These are phyloP conservation scores for Hafferia zeledoni DNA, from an alignment of 2,797 vertebrate species.

Conservation along the genomic window DNA sequence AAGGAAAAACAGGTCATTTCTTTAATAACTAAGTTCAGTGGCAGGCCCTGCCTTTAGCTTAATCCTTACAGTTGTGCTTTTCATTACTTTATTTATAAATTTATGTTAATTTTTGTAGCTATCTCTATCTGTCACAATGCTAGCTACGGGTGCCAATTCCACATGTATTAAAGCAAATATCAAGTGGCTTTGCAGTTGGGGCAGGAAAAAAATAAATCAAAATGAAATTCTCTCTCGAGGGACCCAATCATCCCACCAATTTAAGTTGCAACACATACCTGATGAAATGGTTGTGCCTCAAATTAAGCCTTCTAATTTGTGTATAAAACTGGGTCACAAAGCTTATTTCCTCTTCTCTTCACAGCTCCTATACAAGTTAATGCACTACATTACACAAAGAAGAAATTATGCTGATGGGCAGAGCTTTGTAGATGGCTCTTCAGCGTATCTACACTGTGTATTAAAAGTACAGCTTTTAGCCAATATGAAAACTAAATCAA, in stretches of 20 bases:
- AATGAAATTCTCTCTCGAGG: neutral
- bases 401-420: neutral
- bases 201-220: neutral
- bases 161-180: neutral
- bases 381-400: neutral
- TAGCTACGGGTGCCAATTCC: slow-evolving; percentile 28
- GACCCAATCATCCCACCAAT: slow-evolving; percentile 16
- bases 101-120: neutral
- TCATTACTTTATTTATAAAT: neutral
- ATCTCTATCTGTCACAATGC: neutral
- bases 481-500: neutral
- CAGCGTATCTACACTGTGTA: neutral
- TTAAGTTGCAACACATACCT: slow-evolving; percentile 10
- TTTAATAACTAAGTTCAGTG: neutral
- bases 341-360: neutral
- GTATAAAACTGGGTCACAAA: slow-evolving; percentile 29
- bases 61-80: neutral
- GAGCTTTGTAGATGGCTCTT: neutral
- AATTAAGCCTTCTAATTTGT: slow-evolving; percentile 47
- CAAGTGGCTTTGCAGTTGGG: slow-evolving; percentile 1
- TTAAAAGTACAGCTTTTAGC: neutral
- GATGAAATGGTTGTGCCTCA: slow-evolving; percentile 13
- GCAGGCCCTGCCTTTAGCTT: neutral
- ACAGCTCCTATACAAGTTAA: neutral
- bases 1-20: neutral